Evolutionary conservation across 2,888 invertebrate genomes (phyloP), one percentile per base, ranked within the genome.

Genomic region (Cetonia aurata): DNA sequence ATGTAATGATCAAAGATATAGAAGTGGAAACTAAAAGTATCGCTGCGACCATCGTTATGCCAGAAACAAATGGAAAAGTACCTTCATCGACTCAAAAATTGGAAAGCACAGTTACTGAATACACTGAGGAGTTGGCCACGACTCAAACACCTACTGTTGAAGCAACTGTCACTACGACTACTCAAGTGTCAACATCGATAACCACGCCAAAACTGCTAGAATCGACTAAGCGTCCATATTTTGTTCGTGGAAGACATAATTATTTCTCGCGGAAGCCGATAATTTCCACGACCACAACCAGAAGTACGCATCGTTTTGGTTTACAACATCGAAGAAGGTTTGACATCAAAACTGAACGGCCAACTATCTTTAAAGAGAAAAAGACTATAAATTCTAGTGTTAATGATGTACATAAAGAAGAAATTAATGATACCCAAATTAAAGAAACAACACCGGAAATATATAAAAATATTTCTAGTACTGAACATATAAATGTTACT

Each of bases 131-230:
- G 25, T 13, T 6, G 8, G 25, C 15, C 46, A 46, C 53, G 3
- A 52, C 33, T 42, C 17, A 48, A 37, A 55, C 56, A 17, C 42
- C 52, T 72, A 57, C 71, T 25, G 60, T 15, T 67, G 66, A 56
- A 44, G 71, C 46, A 69, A 46, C 42, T 62, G 17, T 68, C 33
- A 42, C 57, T 12, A 55, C 50, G 1, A 67, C 53, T 1, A 67
- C 67, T n/a, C 59, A 73, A n/a, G 13, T 37, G 19, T 25, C 67
- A 19, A 62, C 72, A 44, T 72, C 72, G n/a, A 44, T 71, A 42
- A 66, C 73, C 33, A 74, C 77, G 0, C 74, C 76, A 1, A 70
- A 76, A 3, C 72, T 75, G 3, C 71, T 77, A 0, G 73, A 77
- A 0, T 75, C 76, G 3, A 72, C 77, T 0, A 77, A 74, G 0